phyloP scores from a whole-genome alignment of 1,140 invertebrate genomes.

The Vollenhovia emeryi region DNA sequence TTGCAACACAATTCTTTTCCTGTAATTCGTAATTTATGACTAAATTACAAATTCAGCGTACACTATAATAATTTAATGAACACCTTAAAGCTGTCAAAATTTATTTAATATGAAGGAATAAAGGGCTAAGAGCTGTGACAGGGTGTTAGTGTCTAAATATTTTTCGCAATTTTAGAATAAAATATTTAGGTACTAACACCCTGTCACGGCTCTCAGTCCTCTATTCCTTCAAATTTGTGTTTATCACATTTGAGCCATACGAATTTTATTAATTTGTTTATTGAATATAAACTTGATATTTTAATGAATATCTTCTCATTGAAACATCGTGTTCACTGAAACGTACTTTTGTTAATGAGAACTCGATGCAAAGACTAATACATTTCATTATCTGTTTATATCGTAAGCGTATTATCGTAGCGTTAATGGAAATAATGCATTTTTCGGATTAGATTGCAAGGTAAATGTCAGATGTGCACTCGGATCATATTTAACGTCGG shows the following conservation, averaged over 20 bases:
- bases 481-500: slow-evolving; percentile 36
- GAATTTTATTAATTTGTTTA: too few relatives aligned
- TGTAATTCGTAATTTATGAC: neutral
- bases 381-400: neutral
- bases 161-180: too few relatives aligned
- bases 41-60: neutral
- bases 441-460: slow-evolving; percentile 1
- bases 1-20: slow-evolving; percentile 17
- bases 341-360: neutral
- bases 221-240: too few relatives aligned
- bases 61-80: neutral
- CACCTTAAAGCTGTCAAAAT: too few relatives aligned
- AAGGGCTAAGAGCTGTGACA: too few relatives aligned
- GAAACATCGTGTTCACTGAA: neutral
- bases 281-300: neutral
- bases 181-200: too few relatives aligned
- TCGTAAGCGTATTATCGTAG: neutral
- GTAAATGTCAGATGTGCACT: slow-evolving; percentile 22
- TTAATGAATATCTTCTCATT: neutral
- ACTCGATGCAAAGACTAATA: neutral
- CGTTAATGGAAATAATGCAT: neutral
- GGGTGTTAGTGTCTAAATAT: too few relatives aligned
- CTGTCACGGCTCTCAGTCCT: too few relatives aligned
- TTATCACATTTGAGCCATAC: too few relatives aligned
- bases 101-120: too few relatives aligned